A percentile compares a stretch with the other conserved stretches of the same genome.
These are phyloP conservation scores for Ectemnius lituratus DNA, from an alignment of 2,888 invertebrate genomes.

Conservation along the genomic window DNA sequence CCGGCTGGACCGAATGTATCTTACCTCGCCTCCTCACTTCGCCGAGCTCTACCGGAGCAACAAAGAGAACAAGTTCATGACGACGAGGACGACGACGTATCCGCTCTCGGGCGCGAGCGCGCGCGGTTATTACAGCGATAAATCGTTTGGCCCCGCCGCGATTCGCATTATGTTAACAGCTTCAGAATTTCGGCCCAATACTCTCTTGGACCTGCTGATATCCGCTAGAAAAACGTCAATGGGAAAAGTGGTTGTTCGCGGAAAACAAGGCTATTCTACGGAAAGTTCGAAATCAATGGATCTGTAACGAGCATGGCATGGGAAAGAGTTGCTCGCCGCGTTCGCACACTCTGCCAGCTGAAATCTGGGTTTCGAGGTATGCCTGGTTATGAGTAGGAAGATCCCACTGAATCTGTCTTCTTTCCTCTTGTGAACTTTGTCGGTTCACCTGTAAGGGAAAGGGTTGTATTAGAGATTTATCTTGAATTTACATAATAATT, in stretches of 20 bases:
- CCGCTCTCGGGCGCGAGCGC: too few relatives aligned
- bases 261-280: neutral
- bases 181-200: neutral
- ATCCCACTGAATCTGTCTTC: too few relatives aligned
- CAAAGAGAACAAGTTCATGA: too few relatives aligned
- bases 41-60: neutral
- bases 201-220: too few relatives aligned
- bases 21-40: slow-evolving; percentile 4
- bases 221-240: neutral
- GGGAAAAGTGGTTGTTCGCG: neutral
- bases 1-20: slow-evolving; percentile 45
- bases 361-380: slow-evolving; percentile 6
- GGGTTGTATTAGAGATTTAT: too few relatives aligned
- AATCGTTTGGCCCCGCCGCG: neutral
- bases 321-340: neutral
- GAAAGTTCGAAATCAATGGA: neutral
- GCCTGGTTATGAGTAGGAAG: neutral
- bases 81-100: neutral
- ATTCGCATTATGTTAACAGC: neutral
- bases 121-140: neutral
- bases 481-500: too few relatives aligned
- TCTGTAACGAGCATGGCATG: neutral
- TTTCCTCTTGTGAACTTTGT: too few relatives aligned
- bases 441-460: too few relatives aligned
- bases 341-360: neutral